Evolutionary conservation across 2,797 vertebrate species (phyloP).

Genomic region (Simalia tracyae): DNA sequence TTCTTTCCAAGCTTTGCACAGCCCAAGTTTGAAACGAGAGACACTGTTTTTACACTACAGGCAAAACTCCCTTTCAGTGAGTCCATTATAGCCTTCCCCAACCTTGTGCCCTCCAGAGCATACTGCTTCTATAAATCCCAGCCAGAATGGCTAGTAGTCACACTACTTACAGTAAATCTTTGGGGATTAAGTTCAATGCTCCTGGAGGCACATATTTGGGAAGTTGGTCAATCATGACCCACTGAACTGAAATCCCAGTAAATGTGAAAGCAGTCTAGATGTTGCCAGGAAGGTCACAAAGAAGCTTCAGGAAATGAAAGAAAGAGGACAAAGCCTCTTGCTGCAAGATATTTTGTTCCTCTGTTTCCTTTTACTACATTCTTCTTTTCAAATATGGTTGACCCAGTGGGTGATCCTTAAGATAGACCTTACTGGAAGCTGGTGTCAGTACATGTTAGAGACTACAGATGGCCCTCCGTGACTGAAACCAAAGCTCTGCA

Average conservation of each 20-base stretch:
- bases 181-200: not conserved
- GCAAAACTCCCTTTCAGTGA: not conserved
- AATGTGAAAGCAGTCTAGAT: constrained; percentile 19
- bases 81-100: not conserved
- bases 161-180: not conserved
- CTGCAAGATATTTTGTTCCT: not conserved
- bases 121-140: not conserved
- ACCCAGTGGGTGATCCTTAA: constrained; percentile 22
- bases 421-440: not conserved
- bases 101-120: not conserved
- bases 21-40: not conserved
- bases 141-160: not conserved
- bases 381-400: not conserved
- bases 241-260: not conserved
- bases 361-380: constrained; percentile 24
- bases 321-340: not conserved
- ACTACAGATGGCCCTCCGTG: not conserved
- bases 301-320: not conserved
- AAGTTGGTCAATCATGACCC: not conserved
- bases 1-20: not conserved
- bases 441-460: not conserved
- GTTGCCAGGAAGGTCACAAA: not conserved
- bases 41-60: not conserved
- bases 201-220: not conserved
- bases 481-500: constrained; percentile 2